Evolutionary conservation across 23 tunicate genomes (phyloP).

Genomic region (Botrylloides violaceus): DNA sequence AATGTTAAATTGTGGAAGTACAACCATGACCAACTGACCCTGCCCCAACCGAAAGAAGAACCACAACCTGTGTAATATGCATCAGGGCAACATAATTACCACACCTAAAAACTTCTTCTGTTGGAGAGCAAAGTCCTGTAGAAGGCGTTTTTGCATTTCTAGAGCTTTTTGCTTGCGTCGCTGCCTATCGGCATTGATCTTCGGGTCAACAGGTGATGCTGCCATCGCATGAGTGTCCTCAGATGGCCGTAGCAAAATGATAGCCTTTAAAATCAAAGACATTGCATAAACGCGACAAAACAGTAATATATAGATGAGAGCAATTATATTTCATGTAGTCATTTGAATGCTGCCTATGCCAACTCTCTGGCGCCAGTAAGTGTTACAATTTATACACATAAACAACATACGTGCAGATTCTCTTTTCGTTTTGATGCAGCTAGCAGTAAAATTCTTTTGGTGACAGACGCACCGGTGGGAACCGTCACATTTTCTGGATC

Average conservation of each 20-base stretch:
- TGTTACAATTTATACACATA: neutral
- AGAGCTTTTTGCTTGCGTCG: conserved; percentile 40
- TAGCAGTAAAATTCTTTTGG: conserved; percentile 30
- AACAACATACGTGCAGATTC: conserved; percentile 24
- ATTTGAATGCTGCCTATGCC: too few species aligned
- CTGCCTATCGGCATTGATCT: conserved; percentile 9
- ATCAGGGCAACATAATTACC: neutral
- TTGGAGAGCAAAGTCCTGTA: conserved; percentile 41
- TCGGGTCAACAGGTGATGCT: too few species aligned
- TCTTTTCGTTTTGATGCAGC: conserved; percentile 45
- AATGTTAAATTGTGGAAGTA: neutral
- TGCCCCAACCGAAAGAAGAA: neutral
- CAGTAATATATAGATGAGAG: too few species aligned
- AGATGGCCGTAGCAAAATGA: neutral
- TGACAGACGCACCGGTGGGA: conserved; percentile 45
- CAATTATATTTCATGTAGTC: too few species aligned
- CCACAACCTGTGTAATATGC: neutral
- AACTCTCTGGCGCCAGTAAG: neutral
- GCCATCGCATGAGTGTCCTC: too few species aligned
- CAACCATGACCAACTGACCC: neutral
- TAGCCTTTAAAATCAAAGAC: neutral
- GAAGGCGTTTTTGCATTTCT: conserved; percentile 37
- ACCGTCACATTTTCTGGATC: conserved; percentile 1
- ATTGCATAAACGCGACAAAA: too few species aligned
- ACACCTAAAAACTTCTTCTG: conserved; percentile 66